Evolutionary conservation across 1,140 invertebrate genomes (phyloP).

Genomic region (Aporrectodea caliginosa): DNA sequence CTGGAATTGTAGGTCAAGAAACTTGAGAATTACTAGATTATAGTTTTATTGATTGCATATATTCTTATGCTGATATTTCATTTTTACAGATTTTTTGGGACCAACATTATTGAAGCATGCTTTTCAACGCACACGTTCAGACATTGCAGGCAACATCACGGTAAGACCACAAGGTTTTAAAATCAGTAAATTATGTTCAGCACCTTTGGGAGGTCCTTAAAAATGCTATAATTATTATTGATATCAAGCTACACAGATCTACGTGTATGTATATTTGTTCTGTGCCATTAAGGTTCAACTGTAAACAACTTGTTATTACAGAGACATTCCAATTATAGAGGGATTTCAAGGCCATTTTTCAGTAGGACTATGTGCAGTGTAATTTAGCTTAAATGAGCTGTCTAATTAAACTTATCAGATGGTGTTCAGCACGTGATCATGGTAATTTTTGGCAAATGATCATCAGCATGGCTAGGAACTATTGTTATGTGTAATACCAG

Average conservation of each 20-base stretch:
- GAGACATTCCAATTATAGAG: not conserved
- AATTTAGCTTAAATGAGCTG: too few relatives aligned
- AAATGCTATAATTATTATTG: too few relatives aligned
- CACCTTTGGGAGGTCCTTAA: not conserved
- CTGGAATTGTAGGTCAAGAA: not conserved
- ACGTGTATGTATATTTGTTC: not conserved
- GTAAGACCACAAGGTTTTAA: not conserved
- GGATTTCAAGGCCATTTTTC: not conserved
- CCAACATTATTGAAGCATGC: slow-evolving; percentile 19
- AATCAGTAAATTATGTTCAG: not conserved
- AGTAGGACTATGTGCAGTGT: too few relatives aligned
- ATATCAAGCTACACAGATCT: not conserved
- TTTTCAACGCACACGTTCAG: slow-evolving; percentile 16
- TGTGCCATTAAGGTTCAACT: not conserved
- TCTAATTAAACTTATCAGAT: too few relatives aligned
- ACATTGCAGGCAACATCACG: slow-evolving; percentile 19
- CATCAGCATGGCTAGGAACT: too few relatives aligned
- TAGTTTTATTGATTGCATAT: not conserved
- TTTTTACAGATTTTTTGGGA: slow-evolving; percentile 18
- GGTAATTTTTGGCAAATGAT: too few relatives aligned
- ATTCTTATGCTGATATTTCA: not conserved
- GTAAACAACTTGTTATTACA: too few relatives aligned
- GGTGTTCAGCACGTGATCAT: too few relatives aligned
- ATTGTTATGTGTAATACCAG: too few relatives aligned
- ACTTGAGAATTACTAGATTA: not conserved